These are phyloP conservation scores for Aphelenchoides fujianensis DNA, from an alignment of 1,140 invertebrate species.

Conservation along the genomic window DNA sequence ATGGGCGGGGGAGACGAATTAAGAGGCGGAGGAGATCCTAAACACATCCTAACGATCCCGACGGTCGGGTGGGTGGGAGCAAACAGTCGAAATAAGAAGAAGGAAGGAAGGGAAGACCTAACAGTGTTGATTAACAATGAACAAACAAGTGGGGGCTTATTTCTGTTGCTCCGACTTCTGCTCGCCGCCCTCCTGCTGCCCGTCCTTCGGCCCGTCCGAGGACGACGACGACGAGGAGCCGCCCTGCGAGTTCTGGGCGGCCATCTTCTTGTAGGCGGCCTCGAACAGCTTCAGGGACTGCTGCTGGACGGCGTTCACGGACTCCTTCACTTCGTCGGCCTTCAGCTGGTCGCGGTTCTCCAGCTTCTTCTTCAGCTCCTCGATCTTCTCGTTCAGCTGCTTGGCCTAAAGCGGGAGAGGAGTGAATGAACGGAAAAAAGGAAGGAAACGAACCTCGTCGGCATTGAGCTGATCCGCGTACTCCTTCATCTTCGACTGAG, in stretches of 20 bases:
- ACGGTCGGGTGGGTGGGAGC: background rate
- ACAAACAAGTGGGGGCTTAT: conserved; percentile 6
- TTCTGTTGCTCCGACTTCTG: conserved; percentile 33
- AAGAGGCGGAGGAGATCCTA: no score
- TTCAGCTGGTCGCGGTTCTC: conserved; percentile 79
- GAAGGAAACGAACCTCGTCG: conserved; percentile 79
- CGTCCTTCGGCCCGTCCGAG: background rate
- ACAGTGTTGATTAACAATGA: background rate
- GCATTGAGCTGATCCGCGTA: conserved; percentile 89
- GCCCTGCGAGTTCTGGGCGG: conserved; percentile 42
- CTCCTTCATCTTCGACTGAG: conserved; percentile 95
- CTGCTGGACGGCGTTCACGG: conserved; percentile 84
- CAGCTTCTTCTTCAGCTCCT: conserved; percentile 56
- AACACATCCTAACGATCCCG: no score
- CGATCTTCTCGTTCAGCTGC: conserved; percentile 50
- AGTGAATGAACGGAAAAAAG: no score
- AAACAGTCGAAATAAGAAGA: background rate
- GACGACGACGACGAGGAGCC: no score
- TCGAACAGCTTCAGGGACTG: conserved; percentile 96
- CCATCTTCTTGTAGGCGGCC: conserved; percentile 98
- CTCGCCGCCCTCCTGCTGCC: conserved; percentile 1
- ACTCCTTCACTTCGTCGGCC: conserved; percentile 82
- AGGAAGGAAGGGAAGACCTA: background rate
- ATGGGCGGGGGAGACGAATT: no score
- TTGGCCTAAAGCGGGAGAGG: conserved; percentile 42